Evolutionary conservation across 2,113 vertebrate species (phyloP).

Genomic region (Gopherus flavomarginatus): DNA sequence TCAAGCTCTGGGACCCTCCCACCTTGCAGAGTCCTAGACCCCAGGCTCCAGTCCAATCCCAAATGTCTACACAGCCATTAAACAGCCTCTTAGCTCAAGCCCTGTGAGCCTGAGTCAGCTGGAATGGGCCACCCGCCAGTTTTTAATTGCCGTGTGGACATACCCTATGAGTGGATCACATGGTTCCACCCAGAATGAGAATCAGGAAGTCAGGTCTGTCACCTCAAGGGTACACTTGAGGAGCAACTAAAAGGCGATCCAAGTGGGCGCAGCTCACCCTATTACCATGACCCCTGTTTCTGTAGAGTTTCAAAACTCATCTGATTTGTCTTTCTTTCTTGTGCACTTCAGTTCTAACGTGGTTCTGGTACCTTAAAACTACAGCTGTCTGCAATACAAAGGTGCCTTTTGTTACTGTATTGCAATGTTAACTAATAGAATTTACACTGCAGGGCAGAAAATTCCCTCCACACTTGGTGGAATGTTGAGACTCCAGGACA

Average conservation of each 20-base stretch:
- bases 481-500: not conserved
- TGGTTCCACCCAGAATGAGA: not conserved
- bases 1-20: not conserved
- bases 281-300: not conserved
- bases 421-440: slow-evolving; percentile 1
- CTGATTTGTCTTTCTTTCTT: not conserved
- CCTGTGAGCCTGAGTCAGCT: not conserved
- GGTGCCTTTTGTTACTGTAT: not conserved
- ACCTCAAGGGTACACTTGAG: not conserved
- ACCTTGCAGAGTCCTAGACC: not conserved
- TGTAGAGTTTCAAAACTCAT: not conserved
- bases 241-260: not conserved
- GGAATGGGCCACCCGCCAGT: not conserved
- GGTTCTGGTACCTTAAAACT: not conserved
- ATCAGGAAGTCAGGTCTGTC: too few species aligned
- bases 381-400: not conserved
- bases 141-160: not conserved
- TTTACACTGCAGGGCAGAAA: slow-evolving; percentile 4
- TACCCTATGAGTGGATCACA: too few species aligned
- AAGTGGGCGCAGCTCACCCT: not conserved
- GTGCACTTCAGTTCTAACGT: not conserved
- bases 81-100: not conserved
- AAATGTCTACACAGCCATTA: not conserved
- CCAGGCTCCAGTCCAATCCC: not conserved
- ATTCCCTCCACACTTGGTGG: not conserved